Evolutionary conservation across 2,888 invertebrate genomes (phyloP).

Genomic region (Limnephilus lunatus): DNA sequence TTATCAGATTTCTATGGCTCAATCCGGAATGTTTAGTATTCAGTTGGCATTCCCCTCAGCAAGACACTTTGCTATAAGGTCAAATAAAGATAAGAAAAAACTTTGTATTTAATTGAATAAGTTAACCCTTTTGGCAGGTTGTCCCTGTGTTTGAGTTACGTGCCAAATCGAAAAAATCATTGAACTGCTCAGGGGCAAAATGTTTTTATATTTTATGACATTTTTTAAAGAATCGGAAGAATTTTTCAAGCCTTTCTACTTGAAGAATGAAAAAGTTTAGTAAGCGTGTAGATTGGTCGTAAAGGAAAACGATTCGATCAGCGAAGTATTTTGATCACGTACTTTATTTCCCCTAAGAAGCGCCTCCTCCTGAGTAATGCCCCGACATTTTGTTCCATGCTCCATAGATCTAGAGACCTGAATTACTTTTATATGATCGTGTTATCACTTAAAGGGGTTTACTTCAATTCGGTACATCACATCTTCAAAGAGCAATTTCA

Average conservation of each 20-base stretch:
- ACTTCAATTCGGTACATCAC: background rate
- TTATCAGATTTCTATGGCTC: background rate
- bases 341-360: constrained; percentile 38
- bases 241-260: background rate
- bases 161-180: background rate
- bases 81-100: background rate
- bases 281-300: constrained; percentile 35
- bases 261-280: background rate
- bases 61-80: background rate
- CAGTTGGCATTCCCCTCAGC: background rate
- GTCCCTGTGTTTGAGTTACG: background rate
- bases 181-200: constrained; percentile 1
- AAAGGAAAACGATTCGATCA: constrained; percentile 32
- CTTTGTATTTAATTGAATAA: background rate
- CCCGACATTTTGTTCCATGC: constrained; percentile 19
- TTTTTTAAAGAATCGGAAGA: background rate
- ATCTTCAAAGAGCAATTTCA: background rate
- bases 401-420: constrained; percentile 3
- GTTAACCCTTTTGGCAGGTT: background rate
- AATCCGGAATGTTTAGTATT: background rate
- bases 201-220: background rate
- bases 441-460: constrained; percentile 14
- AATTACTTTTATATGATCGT: constrained; percentile 34
- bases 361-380: constrained; percentile 23
- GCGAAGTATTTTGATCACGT: constrained; percentile 41